Base-by-base conservation (phyloP, 1,140 invertebrate genomes). In the Pseudomyrmex pallidus region DNA sequence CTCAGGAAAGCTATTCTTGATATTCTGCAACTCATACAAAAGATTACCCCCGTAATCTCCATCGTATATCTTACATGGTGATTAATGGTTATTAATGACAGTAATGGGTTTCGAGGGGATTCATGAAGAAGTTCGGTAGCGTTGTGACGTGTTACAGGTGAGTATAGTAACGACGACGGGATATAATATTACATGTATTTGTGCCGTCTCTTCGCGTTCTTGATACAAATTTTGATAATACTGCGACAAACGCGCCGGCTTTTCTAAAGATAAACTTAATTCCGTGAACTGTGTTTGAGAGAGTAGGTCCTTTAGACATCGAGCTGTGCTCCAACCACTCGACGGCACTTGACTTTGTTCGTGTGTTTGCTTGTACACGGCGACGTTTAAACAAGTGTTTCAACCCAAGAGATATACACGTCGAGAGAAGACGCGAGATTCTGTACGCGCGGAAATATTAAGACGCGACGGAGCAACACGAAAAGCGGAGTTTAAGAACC, bases 401-500 rank as follows among this genome's bases (percentile, higher is more conserved):
- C 67, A 82, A 35, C 20, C n/a, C 20, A 35, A 72, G 64, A 63
- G 85, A 35, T 35, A 35, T 35, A 35, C 82, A 86, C 73, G 85
- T 86, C 73, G 85, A 76, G 85, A 76, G 74, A 64, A 86, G 74
- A 85, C 82, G 78, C 64, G 82, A 87, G 72, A 86, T 83, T 83
- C 78, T 52, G 61, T n/a, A 66, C 59, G 80, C 85, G 68, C 85
- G 74, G 74, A 87, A 85, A 83, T 87, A 86, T 87, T 82, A 73
- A 67, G n/a, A 63, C 35, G 70, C 64, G 78, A 87, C 78, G 70
- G 35, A 35, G 85, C 52, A 57, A 83, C 85, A 72, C 67, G 85
- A 87, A 87, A 87, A 86, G 64, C 85, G 72, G 82, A 87, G 86
- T 87, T 87, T 87, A 87, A 87, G 85, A 87, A 87, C 78, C 85